phyloP scores from a whole-genome alignment of 2,888 invertebrate species.

The Diarsia dahlii region DNA sequence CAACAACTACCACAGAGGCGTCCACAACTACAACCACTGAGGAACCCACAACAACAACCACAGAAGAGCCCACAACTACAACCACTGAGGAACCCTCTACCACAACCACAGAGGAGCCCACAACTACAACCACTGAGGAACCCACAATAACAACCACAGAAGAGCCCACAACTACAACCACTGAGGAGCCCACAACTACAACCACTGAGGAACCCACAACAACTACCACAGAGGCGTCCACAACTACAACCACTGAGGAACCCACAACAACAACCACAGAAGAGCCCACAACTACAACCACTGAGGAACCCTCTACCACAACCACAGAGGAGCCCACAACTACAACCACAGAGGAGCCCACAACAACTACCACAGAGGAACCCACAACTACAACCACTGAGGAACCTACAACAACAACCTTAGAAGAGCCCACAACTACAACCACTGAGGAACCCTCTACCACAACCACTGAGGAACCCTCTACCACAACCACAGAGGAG shows the following conservation, averaged over 20 bases:
- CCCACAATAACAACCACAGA: neutral
- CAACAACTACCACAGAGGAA: neutral
- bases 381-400: neutral
- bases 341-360: neutral
- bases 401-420: neutral
- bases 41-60: constrained; percentile 5
- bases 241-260: no score
- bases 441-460: no score
- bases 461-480: neutral
- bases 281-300: no score
- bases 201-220: constrained; percentile 3
- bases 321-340: neutral
- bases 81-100: constrained; percentile 16
- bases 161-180: neutral
- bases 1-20: neutral
- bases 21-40: constrained; percentile 6
- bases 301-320: neutral
- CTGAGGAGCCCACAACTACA: neutral
- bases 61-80: constrained; percentile 8
- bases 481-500: neutral
- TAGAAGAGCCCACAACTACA: neutral
- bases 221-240: neutral
- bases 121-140: constrained; percentile 1
- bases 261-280: no score
- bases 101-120: neutral